These are phyloP conservation scores for Cephus runcator DNA, from an alignment of 2,888 invertebrate genomes.

Conservation along the genomic window DNA sequence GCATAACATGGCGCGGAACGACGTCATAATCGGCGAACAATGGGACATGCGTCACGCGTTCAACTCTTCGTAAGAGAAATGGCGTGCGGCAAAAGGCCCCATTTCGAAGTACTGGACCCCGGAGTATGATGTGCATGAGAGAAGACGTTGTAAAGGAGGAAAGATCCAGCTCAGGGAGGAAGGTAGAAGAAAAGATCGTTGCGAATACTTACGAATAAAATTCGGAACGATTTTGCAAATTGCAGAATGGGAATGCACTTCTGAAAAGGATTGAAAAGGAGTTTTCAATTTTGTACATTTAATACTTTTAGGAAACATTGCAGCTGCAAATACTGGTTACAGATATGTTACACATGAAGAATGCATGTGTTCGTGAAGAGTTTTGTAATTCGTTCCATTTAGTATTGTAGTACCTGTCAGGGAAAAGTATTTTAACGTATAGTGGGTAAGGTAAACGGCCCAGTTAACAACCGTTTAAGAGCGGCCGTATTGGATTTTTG, in stretches of 20 bases:
- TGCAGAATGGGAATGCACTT: neutral
- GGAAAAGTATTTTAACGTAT: no score
- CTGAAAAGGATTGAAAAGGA: neutral
- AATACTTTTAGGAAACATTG: neutral
- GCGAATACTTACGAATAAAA: slow-evolving; percentile 8
- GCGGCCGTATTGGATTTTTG: no score
- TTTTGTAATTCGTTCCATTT: neutral
- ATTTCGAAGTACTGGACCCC: slow-evolving; percentile 10
- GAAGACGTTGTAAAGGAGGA: slow-evolving; percentile 3
- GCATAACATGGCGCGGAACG: slow-evolving; percentile 40
- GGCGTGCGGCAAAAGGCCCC: slow-evolving; percentile 16
- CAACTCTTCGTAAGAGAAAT: slow-evolving; percentile 14
- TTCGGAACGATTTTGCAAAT: slow-evolving; percentile 8
- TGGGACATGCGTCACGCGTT: slow-evolving; percentile 41
- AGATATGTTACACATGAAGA: neutral
- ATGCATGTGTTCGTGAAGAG: neutral
- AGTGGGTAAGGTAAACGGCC: no score
- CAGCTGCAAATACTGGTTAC: neutral
- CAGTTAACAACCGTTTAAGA: no score
- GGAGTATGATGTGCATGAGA: slow-evolving; percentile 8
- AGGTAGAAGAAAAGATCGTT: slow-evolving; percentile 22
- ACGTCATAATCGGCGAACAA: slow-evolving; percentile 46
- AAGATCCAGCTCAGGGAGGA: slow-evolving; percentile 7
- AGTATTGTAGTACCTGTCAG: neutral
- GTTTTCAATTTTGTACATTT: neutral